Evolutionary conservation across 2,797 vertebrate species (phyloP).

Genomic region (Rallus crepitans): DNA sequence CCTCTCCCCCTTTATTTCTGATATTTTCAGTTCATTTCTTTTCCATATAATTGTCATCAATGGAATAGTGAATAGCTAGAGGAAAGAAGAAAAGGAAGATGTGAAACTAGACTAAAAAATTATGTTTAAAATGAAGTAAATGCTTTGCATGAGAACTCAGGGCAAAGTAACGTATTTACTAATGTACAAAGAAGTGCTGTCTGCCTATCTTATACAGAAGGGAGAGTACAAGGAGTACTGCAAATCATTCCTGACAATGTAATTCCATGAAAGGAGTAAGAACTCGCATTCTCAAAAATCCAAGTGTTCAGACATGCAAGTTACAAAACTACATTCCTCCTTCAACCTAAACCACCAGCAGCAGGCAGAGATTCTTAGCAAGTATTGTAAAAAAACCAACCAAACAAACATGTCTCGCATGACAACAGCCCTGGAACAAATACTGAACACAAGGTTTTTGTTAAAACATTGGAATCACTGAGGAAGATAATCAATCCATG

Average conservation of each 20-base stretch:
- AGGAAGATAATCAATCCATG: not conserved
- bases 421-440: not conserved
- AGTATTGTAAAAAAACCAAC: not conserved
- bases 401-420: accelerated
- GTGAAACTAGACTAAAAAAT: not conserved
- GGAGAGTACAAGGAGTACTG: not conserved
- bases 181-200: not conserved
- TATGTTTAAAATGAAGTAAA: not conserved
- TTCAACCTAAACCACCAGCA: not conserved
- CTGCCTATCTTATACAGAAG: not conserved
- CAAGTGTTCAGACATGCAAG: not conserved
- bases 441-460: not conserved
- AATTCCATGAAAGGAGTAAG: not conserved
- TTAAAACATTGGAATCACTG: not conserved
- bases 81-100: not conserved
- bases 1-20: not conserved
- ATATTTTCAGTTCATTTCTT: not conserved
- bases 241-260: not conserved
- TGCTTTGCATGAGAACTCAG: not conserved
- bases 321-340: not conserved
- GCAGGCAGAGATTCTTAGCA: not conserved
- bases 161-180: not conserved
- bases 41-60: not conserved
- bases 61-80: not conserved
- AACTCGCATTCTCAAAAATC: not conserved